Evolutionary conservation across 1,140 invertebrate genomes (phyloP).

Genomic region (Meloidogyne exigua): DNA sequence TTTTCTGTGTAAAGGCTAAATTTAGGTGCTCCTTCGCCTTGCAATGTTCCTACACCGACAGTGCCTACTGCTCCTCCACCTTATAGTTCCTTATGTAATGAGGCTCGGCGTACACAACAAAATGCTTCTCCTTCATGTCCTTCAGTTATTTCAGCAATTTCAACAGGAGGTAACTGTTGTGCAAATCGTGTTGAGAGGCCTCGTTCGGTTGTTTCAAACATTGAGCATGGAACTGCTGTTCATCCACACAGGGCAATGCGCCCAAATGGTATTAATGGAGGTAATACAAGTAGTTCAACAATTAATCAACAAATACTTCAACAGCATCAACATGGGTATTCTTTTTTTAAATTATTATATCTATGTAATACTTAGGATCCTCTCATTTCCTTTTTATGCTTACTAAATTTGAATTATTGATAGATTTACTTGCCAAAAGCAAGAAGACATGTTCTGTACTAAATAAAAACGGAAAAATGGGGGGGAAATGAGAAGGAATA

Average conservation of each 20-base stretch:
- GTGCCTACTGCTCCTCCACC: slow-evolving; percentile 15
- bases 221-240: slow-evolving; percentile 30
- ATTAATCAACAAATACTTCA: slow-evolving; percentile 6
- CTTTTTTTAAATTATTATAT: too few relatives aligned
- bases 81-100: slow-evolving; percentile 9
- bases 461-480: too few relatives aligned
- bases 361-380: too few relatives aligned
- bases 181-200: slow-evolving; percentile 31
- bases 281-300: slow-evolving; percentile 12
- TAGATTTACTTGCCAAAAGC: too few relatives aligned
- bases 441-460: too few relatives aligned
- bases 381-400: too few relatives aligned
- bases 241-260: background rate
- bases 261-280: background rate
- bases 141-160: slow-evolving; percentile 19
- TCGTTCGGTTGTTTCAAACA: slow-evolving; percentile 46
- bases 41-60: background rate
- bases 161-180: background rate
- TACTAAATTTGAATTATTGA: too few relatives aligned
- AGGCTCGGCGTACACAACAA: slow-evolving; percentile 4
- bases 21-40: slow-evolving; percentile 15
- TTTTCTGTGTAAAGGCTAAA: too few relatives aligned
- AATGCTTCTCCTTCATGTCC: slow-evolving; percentile 18
- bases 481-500: too few relatives aligned
- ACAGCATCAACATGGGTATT: slow-evolving; percentile 11